A percentile compares a stretch with the other conserved stretches of the same genome.
phyloP scores from a whole-genome alignment of 2,113 vertebrate species.

The Raja brachyura region DNA sequence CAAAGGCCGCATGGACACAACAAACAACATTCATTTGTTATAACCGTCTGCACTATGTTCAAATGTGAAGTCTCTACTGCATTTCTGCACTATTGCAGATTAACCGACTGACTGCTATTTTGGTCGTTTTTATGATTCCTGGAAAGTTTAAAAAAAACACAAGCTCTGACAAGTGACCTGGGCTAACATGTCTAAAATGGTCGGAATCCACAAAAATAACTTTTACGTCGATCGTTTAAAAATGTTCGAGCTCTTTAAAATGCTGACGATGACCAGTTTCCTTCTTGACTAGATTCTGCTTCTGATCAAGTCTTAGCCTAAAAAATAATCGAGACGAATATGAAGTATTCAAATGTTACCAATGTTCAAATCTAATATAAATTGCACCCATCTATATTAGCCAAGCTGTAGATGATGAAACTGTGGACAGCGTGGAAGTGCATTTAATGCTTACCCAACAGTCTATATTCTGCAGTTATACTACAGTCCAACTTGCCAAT shows the following conservation, averaged over 20 bases:
- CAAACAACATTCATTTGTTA: neutral
- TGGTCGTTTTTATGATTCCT: neutral
- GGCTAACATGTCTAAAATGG: no score
- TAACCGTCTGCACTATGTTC: neutral
- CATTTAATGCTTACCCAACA: no score
- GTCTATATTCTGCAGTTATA: neutral
- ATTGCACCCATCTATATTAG: neutral
- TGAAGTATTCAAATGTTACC: neutral
- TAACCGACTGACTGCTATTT: neutral
- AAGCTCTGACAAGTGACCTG: neutral
- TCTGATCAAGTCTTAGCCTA: neutral
- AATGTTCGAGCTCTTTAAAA: neutral
- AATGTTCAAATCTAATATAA: neutral
- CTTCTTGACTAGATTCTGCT: neutral
- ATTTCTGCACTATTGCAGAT: neutral
- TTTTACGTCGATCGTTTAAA: neutral
- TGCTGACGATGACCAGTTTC: neutral
- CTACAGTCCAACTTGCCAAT: neutral
- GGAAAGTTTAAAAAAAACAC: neutral
- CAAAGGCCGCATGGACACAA: neutral
- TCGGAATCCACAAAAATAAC: neutral
- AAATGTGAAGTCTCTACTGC: neutral
- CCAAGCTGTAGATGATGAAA: neutral
- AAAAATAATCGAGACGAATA: neutral
- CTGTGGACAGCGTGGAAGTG: no score